Base-by-base conservation (phyloP, 2,797 vertebrate species). In the Enteromius paludinosus region DNA sequence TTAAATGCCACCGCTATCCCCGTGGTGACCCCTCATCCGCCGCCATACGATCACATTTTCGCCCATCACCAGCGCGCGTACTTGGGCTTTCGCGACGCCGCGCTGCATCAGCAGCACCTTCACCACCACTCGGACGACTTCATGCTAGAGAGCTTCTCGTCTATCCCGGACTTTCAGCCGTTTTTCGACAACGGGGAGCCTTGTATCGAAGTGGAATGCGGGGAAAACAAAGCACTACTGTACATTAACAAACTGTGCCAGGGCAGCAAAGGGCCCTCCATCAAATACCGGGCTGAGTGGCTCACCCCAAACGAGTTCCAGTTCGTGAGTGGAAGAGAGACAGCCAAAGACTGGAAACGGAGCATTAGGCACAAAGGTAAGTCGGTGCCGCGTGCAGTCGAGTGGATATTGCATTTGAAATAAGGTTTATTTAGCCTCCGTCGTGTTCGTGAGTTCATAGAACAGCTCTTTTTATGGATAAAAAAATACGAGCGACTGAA, bases 271-370 rank as follows among this genome's bases (percentile, higher is more conserved):
- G 98, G 98, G 90, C 97, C 98, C 79, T 99, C 98, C 38, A 98
- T 99, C 93, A 98, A 98, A 89, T 97, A 99, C 95, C 92, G 97
- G 90, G 97, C 96, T 82, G 97, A 99, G 94, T 99, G 98, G 98
- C 97, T 99, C 86, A 99, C 97, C 84, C 98, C 98, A 80, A 99
- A 99, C 90, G 98, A 99, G 94, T 99, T 99, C 94, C 98, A 99
- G 95, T 99, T 99, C 87, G 97, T 99, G 91, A 99, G 97, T 92
- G 98, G 97, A 93, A 94, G 98, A 38, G 98, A 99, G 93, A 98
- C 97, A 9, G 98, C 98, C 89, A 99, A 99, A 91, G 98, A 99
- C 89, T 99, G 98, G 98, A 99, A 99, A 88, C 93, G 98, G 90
- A 99, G 97, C 94, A 99, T 99, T 89, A 95, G 97, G 89, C 98